Conservation (phyloP, 1,140 invertebrate genomes). For the Lasioglossum albipes region DNA sequence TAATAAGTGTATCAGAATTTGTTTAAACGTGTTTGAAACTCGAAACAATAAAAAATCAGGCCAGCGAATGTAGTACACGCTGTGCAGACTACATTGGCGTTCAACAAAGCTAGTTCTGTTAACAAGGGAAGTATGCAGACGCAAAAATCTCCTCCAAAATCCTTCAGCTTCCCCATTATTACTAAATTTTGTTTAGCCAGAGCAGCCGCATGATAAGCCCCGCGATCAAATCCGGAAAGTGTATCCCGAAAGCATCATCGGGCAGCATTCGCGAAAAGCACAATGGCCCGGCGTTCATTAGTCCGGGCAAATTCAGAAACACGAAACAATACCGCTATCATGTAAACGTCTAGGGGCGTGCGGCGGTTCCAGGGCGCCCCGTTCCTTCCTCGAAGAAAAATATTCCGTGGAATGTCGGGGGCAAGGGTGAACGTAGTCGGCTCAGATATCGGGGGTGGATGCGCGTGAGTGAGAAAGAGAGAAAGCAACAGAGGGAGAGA, state of each 20-base stretch:
- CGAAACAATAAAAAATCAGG: too few relatives aligned
- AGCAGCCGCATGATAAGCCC: too few relatives aligned
- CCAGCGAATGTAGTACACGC: too few relatives aligned
- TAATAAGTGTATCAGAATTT: too few relatives aligned
- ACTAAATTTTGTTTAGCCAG: too few relatives aligned
- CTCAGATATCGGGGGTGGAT: neutral
- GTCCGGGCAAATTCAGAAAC: conserved; percentile 50
- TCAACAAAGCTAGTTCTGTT: too few relatives aligned
- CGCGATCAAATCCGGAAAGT: neutral
- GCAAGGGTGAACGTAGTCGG: conserved; percentile 29
- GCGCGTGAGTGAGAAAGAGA: neutral
- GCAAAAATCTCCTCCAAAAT: too few relatives aligned
- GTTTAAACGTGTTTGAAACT: too few relatives aligned
- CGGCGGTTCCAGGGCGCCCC: conserved; percentile 8
- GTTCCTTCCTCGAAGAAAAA: conserved; percentile 34
- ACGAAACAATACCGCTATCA: conserved; percentile 53
- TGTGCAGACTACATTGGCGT: too few relatives aligned
- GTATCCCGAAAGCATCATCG: conserved; percentile 4
- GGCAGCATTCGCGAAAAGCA: neutral
- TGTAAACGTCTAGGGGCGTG: conserved; percentile 47
- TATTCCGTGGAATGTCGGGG: conserved; percentile 40
- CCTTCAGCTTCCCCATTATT: too few relatives aligned
- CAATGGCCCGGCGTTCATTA: conserved; percentile 14
- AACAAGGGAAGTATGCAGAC: too few relatives aligned
- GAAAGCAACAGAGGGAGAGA: too few relatives aligned